phyloP scores from a whole-genome alignment of 1,140 invertebrate genomes.

The Steinernema khuongi region DNA sequence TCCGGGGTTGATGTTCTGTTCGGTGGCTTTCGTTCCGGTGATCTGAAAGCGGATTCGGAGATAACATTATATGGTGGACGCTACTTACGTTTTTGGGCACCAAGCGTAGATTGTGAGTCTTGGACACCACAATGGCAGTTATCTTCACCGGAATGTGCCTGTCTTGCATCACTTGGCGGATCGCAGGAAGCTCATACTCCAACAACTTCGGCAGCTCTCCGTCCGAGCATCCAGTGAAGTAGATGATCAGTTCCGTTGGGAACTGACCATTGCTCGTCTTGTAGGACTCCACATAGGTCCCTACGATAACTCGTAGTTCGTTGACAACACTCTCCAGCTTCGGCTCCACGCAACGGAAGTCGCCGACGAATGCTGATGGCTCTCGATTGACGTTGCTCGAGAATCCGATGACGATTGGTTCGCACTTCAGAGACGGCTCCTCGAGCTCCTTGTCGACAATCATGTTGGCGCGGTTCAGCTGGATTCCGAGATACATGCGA shows the following conservation, averaged over 20 bases:
- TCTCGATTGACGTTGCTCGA: not conserved
- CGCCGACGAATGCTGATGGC: not conserved
- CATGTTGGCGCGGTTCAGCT: not conserved
- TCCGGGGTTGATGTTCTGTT: conserved; percentile 25
- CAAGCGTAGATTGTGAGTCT: conserved; percentile 10
- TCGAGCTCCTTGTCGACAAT: too few relatives aligned
- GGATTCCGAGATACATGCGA: not conserved
- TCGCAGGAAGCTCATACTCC: not conserved
- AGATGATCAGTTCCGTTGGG: conserved; percentile 4
- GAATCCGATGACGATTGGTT: not conserved
- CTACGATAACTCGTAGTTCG: not conserved
- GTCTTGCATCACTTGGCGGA: conserved; percentile 7
- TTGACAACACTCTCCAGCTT: not conserved
- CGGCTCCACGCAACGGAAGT: not conserved
- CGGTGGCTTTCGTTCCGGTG: not conserved
- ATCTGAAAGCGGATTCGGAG: not conserved
- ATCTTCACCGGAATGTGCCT: conserved; percentile 12
- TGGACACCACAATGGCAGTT: conserved; percentile 22
- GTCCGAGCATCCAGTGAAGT: conserved; percentile 22
- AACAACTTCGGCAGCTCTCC: conserved; percentile 1
- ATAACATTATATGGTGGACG: not conserved
- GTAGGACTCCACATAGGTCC: not conserved
- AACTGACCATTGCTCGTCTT: not conserved
- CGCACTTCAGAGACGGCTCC: not conserved
- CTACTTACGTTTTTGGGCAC: not conserved